A percentile compares a stretch with the other conserved stretches of the same genome.
Conservation (phyloP, 2,797 vertebrate genomes). For the Anabas testudineus region DNA sequence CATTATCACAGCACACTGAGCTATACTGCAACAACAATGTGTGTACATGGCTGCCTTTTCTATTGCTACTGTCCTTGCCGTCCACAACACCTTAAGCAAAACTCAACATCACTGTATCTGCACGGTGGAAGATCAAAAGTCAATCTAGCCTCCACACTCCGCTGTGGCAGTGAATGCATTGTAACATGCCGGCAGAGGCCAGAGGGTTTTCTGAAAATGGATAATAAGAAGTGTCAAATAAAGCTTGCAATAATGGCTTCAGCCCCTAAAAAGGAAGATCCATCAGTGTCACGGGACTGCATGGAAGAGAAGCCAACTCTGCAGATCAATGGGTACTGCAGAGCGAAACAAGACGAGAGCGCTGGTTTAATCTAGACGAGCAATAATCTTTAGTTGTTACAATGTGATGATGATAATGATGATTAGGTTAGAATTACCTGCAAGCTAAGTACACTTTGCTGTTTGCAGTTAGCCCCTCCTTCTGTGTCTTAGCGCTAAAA, state of each 20-base stretch:
- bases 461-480: constrained; percentile 42
- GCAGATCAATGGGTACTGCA: constrained; percentile 29
- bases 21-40: constrained; percentile 6
- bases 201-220: constrained; percentile 15
- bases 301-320: constrained; percentile 11
- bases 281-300: constrained; percentile 16
- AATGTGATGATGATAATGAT: constrained; percentile 39
- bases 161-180: constrained; percentile 24
- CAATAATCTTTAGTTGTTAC: constrained; percentile 16
- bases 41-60: constrained; percentile 9
- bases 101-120: constrained; percentile 41
- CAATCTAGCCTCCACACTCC: constrained; percentile 29
- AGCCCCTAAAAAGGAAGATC: constrained; percentile 17
- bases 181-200: constrained; percentile 40
- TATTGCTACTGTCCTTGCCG: constrained; percentile 23
- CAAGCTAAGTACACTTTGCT: constrained; percentile 27
- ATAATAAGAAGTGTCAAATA: constrained; percentile 26
- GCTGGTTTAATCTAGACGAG: constrained; percentile 13
- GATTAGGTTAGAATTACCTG: constrained; percentile 39
- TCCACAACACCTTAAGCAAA: constrained; percentile 49
- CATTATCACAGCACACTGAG: constrained; percentile 18
- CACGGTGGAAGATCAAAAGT: constrained; percentile 53
- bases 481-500: constrained; percentile 14
- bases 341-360: constrained; percentile 16
- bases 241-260: constrained; percentile 13